These are phyloP conservation scores for Chiloscyllium punctatum DNA, from an alignment of 2,797 vertebrate species.

Conservation along the genomic window DNA sequence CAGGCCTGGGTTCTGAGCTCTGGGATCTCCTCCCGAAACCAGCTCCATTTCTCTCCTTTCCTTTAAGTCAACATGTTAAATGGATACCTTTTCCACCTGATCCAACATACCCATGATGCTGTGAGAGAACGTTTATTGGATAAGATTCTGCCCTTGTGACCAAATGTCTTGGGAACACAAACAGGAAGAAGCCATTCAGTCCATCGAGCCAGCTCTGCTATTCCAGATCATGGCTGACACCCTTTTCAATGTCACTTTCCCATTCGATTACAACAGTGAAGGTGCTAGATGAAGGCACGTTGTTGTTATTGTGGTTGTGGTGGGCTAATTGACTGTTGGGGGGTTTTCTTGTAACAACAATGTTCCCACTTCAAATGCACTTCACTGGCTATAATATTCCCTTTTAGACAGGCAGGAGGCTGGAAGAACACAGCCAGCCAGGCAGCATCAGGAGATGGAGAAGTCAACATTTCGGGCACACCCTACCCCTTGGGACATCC, in stretches of 20 bases:
- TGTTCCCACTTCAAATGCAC: not conserved
- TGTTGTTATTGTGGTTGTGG: not conserved
- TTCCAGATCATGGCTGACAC: too few species aligned
- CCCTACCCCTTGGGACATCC: not conserved
- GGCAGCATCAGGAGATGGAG: too few species aligned
- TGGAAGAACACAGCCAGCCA: too few species aligned
- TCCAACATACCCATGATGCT: not conserved
- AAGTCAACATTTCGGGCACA: too few species aligned
- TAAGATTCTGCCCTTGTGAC: not conserved
- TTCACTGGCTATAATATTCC: not conserved
- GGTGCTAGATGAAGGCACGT: not conserved
- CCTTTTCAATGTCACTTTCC: too few species aligned
- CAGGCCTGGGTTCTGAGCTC: not conserved
- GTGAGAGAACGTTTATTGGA: not conserved
- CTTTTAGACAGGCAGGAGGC: too few species aligned
- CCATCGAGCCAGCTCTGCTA: too few species aligned
- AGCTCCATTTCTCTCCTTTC: not conserved
- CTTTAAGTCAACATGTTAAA: not conserved
- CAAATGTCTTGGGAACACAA: not conserved
- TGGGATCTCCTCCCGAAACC: not conserved
- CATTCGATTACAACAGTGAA: not conserved
- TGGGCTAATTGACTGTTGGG: not conserved
- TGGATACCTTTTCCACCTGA: not conserved
- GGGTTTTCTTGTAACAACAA: not conserved
- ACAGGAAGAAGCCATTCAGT: too few species aligned